Conservation (phyloP, 2,113 vertebrate species). For the Melozone crissalis region DNA sequence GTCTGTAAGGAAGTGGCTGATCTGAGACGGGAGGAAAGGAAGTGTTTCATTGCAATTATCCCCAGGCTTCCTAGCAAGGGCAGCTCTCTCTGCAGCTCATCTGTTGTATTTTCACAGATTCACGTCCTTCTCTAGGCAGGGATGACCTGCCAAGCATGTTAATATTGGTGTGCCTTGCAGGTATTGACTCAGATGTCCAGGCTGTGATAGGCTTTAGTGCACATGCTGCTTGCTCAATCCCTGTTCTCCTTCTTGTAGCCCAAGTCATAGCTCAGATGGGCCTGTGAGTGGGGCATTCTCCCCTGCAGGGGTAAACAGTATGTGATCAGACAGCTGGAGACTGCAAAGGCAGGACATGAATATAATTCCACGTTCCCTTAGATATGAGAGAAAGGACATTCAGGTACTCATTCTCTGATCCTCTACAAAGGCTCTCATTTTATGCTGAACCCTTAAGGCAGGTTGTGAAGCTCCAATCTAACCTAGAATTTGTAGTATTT, state of each 20-base stretch:
- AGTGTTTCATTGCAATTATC: not conserved
- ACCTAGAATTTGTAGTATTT: not conserved
- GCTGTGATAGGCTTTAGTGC: not conserved
- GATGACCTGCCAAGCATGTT: not conserved
- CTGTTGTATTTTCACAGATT: not conserved
- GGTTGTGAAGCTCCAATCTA: not conserved
- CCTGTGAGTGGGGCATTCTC: not conserved
- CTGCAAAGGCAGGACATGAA: not conserved
- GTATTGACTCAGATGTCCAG: not conserved
- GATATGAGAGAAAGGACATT: not conserved
- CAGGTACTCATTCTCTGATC: not conserved
- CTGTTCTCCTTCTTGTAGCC: not conserved
- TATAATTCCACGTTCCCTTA: not conserved
- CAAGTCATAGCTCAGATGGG: not conserved
- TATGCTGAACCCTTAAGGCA: not conserved
- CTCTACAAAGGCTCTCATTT: not conserved
- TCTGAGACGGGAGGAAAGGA: not conserved
- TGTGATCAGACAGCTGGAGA: not conserved
- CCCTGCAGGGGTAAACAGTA: not conserved
- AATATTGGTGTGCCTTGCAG: not conserved
- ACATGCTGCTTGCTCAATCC: not conserved
- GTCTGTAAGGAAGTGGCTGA: not conserved
- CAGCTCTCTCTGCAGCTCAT: not conserved
- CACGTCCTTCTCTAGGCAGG: not conserved
- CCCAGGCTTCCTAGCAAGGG: not conserved